Conservation (phyloP, 2,113 vertebrate genomes). For the Lanius ludovicianus region DNA sequence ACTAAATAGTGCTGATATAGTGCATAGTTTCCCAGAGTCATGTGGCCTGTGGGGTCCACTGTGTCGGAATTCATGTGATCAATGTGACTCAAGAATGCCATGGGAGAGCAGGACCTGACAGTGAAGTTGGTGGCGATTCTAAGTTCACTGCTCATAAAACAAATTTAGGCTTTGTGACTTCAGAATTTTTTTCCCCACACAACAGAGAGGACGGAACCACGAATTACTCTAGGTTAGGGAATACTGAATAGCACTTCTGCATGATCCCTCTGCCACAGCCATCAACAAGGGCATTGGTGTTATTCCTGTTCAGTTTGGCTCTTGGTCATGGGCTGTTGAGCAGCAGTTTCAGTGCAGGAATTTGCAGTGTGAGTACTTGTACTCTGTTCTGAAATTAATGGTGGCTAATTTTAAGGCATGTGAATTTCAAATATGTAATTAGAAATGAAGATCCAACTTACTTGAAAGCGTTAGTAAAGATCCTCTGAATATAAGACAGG, state of each 20-base stretch:
- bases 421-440: not conserved
- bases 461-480: not conserved
- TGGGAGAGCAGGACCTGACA: not conserved
- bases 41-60: not conserved
- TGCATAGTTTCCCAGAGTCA: slow-evolving; percentile 8
- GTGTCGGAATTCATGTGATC: not conserved
- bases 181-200: not conserved
- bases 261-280: not conserved
- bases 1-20: not conserved
- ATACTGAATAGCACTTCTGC: not conserved
- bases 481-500: too few relatives aligned
- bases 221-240: not conserved
- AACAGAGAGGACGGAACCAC: not conserved
- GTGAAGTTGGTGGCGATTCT: not conserved
- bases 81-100: not conserved
- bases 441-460: not conserved
- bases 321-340: not conserved
- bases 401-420: not conserved
- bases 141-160: not conserved
- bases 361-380: not conserved
- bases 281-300: not conserved
- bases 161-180: not conserved
- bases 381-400: not conserved
- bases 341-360: not conserved
- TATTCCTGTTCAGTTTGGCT: fast-evolving